Evolutionary conservation across 2,113 vertebrate species (phyloP), one percentile per base, ranked within the genome.

Genomic region (Mionectes macconnelli): DNA sequence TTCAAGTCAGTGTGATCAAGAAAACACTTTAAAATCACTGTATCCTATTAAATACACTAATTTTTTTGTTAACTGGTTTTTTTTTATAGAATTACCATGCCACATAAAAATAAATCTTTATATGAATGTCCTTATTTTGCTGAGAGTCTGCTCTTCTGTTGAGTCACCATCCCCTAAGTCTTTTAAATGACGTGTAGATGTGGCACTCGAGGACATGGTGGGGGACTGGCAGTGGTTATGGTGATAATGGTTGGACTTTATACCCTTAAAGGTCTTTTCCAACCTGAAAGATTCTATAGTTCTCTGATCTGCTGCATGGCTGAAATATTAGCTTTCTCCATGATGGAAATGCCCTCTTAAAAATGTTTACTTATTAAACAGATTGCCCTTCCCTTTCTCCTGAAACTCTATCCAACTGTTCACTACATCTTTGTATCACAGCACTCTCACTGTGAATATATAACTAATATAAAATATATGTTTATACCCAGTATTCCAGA

Each of bases 251-350:
- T 18, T 49, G 30, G 7, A 24, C 14, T 35, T 50, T 39, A 18
- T 56, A 30, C 39, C 13, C 24, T 50, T 28, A 74, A 68, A 45
- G 37, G 30, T 42, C 56, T 81, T 76, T 59, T 13, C 31, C 49
- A 42, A 47, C 19, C 19, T 25, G 33, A 64, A 53, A 21, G 10
- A 20, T 49, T 44, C 14, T 35, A 2, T 52, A 33, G 21, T 57
- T 57, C 56, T 22, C 33, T 35, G 39, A 31, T 30, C 22, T 45
- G 30, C 8, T 23, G 45, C 0, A 0, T 57, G 66, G 35, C 50
- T 87, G 63, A 93, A 80, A 47, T 70, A 70, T 24, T n/a, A 75
- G 39, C 9, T 57, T 40, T 55, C 2, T 59, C 8, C 16, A 50
- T 10, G 3, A 7, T 63, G 28, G 35, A 79, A 92, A 63, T 14